Base-by-base conservation (phyloP, 2,113 vertebrate genomes). In the Campylomormyrus numenius region DNA sequence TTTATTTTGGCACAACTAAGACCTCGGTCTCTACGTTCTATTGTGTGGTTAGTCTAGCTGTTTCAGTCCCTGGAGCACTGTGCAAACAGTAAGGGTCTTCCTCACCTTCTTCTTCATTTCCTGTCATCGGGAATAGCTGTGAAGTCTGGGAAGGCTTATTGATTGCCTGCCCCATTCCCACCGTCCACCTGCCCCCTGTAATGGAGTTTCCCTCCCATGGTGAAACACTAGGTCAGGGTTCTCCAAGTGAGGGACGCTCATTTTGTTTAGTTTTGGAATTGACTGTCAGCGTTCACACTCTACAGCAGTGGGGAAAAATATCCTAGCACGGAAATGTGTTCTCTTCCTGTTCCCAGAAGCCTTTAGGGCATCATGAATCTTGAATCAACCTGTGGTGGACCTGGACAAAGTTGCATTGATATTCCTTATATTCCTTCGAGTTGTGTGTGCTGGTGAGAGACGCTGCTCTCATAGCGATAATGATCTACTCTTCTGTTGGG, bases 121-220 rank as follows among this genome's bases (percentile, higher is more conserved):
- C 21, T 49, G 83, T 27, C 24, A 49, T 85, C 83, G 0, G 48
- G 49, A 87, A 17, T n/a, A 52, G 4, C 85, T 24, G 49, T n/a
- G 85, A 87, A 49, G n/a, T 87, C 6, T 6, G 2, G 50, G 45
- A 91, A 91, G 91, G 88, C 19, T 7, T 93, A 95, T 95, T 90
- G 94, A 95, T 95, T 91, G 58, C 88, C 87, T 10, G 21, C 88
- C 53, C 90, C 93, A 92, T 93, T 93, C 87, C 93, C 56, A 93
- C 92, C 92, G 21, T 56, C 50, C 35, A 56, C 0, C 52, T 84
- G 2, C 92, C 90, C 91, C 93, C 92, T 93, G 93, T 94, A 94
- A 95, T 95, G 94, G 93, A 95, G 94, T 95, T 94, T 92, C 92
- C 89, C 91, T 91, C 93, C 83, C 50, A 89, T 91, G 90, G 92